Evolutionary conservation across 2,113 vertebrate species (phyloP).

Genomic region (Osmerus mordax): DNA sequence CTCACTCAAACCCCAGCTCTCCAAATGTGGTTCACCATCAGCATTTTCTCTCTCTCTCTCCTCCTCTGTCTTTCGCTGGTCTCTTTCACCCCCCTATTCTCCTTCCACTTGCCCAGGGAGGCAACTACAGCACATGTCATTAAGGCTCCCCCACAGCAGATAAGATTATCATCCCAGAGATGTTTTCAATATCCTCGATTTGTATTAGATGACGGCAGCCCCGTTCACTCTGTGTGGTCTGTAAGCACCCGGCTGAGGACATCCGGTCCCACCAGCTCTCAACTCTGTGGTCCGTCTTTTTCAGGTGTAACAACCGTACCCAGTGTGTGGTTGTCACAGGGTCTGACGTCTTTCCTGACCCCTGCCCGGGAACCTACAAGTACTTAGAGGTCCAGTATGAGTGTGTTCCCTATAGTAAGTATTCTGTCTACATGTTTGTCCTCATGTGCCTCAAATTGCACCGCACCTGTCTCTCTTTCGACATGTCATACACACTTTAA

Average conservation of each 20-base stretch:
- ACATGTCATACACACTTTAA: constrained; percentile 9
- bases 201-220: neutral
- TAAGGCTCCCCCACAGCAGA: constrained; percentile 27
- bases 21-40: neutral
- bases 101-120: neutral
- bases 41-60: neutral
- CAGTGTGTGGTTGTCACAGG: constrained; percentile 98
- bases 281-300: constrained; percentile 70
- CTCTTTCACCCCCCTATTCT: constrained; percentile 12
- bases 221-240: neutral
- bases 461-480: too few relatives aligned
- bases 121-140: constrained; percentile 24
- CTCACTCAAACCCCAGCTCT: too few relatives aligned
- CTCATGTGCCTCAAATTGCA: neutral
- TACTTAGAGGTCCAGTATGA: constrained; percentile 99
- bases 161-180: constrained; percentile 49
- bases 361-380: constrained; percentile 98
- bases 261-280: constrained; percentile 13
- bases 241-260: neutral
- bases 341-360: constrained; percentile 98
- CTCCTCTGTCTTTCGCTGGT: neutral
- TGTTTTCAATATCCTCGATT: constrained; percentile 33
- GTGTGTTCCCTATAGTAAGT: constrained; percentile 99
- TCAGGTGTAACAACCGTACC: constrained; percentile 99
- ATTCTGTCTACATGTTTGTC: constrained; percentile 43